Evolutionary conservation across 2,797 vertebrate genomes (phyloP).

Genomic region (Melanotaenia maccullochi): DNA sequence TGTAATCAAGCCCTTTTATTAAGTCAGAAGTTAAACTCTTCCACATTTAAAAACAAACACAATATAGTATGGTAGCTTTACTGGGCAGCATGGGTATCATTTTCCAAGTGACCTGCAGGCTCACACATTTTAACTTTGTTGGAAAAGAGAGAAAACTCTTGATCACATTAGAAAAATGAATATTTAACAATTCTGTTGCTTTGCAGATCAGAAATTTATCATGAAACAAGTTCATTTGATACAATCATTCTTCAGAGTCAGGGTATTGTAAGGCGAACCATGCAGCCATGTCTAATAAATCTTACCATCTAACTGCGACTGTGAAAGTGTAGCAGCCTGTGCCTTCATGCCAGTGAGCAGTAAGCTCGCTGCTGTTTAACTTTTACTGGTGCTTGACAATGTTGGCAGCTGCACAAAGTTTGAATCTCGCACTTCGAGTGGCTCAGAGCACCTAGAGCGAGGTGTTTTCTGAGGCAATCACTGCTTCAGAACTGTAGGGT

Average conservation of each 20-base stretch:
- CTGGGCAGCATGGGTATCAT: constrained; percentile 6
- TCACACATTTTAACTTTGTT: constrained; percentile 28
- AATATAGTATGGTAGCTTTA: constrained; percentile 32
- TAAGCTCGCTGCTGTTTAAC: constrained; percentile 62
- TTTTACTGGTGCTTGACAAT: constrained; percentile 69
- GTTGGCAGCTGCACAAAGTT: constrained; percentile 70
- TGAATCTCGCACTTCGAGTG: constrained; percentile 48
- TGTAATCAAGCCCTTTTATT: constrained; percentile 61
- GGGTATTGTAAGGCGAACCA: constrained; percentile 52
- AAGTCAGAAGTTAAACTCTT: constrained; percentile 61
- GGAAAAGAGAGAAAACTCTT: constrained; percentile 12
- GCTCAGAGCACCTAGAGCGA: constrained; percentile 25
- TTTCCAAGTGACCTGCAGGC: background rate
- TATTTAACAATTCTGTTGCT: constrained; percentile 23
- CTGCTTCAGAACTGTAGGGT: constrained; percentile 34
- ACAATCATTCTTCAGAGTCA: constrained; percentile 28
- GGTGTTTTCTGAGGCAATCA: constrained; percentile 49
- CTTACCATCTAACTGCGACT: constrained; percentile 50
- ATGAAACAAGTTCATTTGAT: constrained; percentile 26
- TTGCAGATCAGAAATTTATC: constrained; percentile 7
- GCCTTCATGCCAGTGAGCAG: constrained; percentile 44
- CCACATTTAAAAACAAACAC: constrained; percentile 37
- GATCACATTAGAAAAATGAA: background rate
- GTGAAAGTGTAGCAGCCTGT: constrained; percentile 51
- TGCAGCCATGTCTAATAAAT: constrained; percentile 67